These are phyloP conservation scores for Brachionus manjavacas DNA, from an alignment of 1,140 invertebrate genomes.

Conservation along the genomic window DNA sequence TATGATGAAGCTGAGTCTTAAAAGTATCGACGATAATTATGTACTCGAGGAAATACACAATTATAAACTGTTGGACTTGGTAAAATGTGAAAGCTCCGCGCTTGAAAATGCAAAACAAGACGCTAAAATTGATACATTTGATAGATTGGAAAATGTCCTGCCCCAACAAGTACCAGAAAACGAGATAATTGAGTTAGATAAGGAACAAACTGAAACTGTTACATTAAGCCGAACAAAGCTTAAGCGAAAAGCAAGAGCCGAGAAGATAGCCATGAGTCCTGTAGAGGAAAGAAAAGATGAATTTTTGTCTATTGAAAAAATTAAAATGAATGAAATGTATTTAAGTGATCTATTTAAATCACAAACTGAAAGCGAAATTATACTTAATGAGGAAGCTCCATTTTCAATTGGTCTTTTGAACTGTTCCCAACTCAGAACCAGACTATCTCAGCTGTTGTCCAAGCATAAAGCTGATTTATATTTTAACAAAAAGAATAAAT, in stretches of 20 bases:
- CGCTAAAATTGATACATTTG: neutral
- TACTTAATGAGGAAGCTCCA: neutral
- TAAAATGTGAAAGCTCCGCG: neutral
- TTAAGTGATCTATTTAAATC: conserved; percentile 8
- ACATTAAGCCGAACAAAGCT: neutral
- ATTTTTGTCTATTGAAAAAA: neutral
- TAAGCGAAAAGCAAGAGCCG: neutral
- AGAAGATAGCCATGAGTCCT: neutral
- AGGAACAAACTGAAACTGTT: neutral
- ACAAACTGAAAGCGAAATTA: conserved; percentile 21
- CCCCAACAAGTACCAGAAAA: neutral
- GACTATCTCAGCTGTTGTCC: neutral
- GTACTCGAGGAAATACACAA: neutral
- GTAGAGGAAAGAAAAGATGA: neutral
- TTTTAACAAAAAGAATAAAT: conserved; percentile 16
- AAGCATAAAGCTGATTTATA: neutral
- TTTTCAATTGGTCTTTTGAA: conserved; percentile 12
- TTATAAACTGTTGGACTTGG: neutral
- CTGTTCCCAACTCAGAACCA: neutral
- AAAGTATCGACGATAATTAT: neutral
- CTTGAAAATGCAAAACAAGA: neutral
- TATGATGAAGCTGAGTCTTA: neutral
- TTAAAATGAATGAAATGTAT: neutral
- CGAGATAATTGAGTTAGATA: neutral
- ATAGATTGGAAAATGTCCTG: neutral